Evolutionary conservation across 2,888 invertebrate species (phyloP).

Genomic region (Lasioglossum villosulum): DNA sequence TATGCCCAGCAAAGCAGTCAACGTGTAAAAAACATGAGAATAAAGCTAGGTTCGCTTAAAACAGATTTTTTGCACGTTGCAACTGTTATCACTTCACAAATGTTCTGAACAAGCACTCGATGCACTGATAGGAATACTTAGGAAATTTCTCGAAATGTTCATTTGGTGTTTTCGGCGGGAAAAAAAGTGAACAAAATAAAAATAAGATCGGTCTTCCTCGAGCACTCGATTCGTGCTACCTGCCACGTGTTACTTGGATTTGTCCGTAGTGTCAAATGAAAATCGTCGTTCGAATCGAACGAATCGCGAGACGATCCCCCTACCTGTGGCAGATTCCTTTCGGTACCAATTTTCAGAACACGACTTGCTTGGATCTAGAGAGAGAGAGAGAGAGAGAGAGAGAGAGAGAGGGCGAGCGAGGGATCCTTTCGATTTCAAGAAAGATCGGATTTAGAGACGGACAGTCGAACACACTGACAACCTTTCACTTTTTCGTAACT

Average conservation of each 20-base stretch:
- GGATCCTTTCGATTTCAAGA: conserved; percentile 62
- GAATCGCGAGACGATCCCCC: conserved; percentile 20
- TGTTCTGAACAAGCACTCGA: neutral
- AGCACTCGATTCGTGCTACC: neutral
- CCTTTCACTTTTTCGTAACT: conserved; percentile 83
- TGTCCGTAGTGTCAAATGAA: conserved; percentile 61
- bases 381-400: neutral
- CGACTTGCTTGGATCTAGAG: conserved; percentile 11
- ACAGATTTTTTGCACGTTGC: neutral
- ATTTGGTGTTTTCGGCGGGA: neutral
- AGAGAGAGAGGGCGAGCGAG: neutral
- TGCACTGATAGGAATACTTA: neutral
- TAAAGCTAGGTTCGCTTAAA: neutral
- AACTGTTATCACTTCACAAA: neutral
- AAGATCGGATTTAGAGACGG: conserved; percentile 65
- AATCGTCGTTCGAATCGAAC: conserved; percentile 53
- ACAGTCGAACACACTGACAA: conserved; percentile 64
- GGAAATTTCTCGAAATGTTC: neutral
- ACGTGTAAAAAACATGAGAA: neutral
- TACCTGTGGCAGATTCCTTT: conserved; percentile 30
- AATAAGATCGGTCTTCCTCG: neutral
- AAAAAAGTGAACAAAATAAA: neutral
- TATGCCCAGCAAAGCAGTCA: neutral
- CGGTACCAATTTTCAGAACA: conserved; percentile 33
- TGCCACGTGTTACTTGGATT: conserved; percentile 1